phyloP scores from a whole-genome alignment of 2,888 invertebrate species.

The Epinotia brunnichana region DNA sequence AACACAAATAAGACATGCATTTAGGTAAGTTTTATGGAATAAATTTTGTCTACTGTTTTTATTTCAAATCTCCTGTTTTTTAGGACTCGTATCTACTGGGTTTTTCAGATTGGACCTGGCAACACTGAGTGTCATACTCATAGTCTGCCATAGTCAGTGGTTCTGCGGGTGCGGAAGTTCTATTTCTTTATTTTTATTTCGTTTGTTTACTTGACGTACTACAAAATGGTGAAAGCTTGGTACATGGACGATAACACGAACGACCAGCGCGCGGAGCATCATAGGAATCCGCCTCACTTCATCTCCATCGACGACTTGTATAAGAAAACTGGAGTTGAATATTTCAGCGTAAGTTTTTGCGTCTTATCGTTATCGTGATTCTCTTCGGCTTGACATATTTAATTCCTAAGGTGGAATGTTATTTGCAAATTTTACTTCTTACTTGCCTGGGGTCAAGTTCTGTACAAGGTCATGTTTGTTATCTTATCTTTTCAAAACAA shows the following conservation, averaged over 20 bases:
- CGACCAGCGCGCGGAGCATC: conserved; percentile 93
- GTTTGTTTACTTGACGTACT: not conserved
- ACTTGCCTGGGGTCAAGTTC: not conserved
- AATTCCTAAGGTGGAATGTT: not conserved
- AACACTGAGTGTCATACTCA: too few relatives aligned
- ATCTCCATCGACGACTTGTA: conserved; percentile 87
- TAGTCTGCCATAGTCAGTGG: too few relatives aligned
- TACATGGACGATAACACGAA: conserved; percentile 87
- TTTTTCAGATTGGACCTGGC: too few relatives aligned
- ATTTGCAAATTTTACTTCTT: not conserved
- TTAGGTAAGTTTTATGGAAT: too few relatives aligned
- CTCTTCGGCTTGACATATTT: not conserved
- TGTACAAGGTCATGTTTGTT: not conserved
- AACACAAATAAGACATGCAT: too few relatives aligned
- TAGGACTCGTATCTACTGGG: too few relatives aligned
- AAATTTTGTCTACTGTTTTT: too few relatives aligned
- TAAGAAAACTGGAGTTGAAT: conserved; percentile 92
- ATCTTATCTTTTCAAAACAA: conserved; percentile 26
- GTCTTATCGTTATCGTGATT: conserved; percentile 8
- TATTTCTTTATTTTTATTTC: not conserved
- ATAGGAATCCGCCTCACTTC: conserved; percentile 89
- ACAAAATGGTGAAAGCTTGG: conserved; percentile 94
- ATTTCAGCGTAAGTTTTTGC: conserved; percentile 88
- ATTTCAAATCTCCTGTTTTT: too few relatives aligned
- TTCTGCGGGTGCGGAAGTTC: not conserved